A percentile compares a stretch with the other conserved stretches of the same genome.
These are phyloP conservation scores for Apodemus agrarius DNA, from an alignment of 2,797 vertebrate species.

Conservation along the genomic window DNA sequence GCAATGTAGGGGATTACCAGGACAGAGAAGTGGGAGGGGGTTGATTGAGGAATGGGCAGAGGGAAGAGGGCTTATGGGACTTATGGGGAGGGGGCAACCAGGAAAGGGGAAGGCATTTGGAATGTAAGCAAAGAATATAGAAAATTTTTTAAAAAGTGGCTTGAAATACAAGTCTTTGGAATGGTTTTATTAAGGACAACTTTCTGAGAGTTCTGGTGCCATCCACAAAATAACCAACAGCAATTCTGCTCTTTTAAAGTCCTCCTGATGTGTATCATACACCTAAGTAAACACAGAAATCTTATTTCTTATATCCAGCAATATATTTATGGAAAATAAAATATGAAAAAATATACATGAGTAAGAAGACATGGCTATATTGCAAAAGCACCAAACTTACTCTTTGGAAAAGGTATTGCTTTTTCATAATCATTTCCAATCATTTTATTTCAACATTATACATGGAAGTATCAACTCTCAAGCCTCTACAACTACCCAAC, in stretches of 20 bases:
- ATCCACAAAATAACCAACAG: conserved; percentile 53
- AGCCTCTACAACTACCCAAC: conserved; percentile 23
- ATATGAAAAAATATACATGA: conserved; percentile 55
- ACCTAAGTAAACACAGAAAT: conserved; percentile 49
- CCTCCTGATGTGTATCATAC: conserved; percentile 24
- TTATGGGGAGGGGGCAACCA: too few relatives aligned
- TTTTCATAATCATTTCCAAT: conserved; percentile 42
- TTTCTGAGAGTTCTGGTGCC: background rate
- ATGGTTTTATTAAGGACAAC: conserved; percentile 53
- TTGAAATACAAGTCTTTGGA: conserved; percentile 54
- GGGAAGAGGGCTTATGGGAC: too few relatives aligned
- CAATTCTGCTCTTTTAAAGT: conserved; percentile 52
- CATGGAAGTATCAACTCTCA: conserved; percentile 30
- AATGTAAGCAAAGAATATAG: too few relatives aligned
- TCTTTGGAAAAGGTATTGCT: conserved; percentile 24
- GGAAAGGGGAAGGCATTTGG: too few relatives aligned
- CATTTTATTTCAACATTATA: background rate
- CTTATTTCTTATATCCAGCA: conserved; percentile 12
- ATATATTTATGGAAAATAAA: conserved; percentile 52
- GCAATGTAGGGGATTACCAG: too few relatives aligned
- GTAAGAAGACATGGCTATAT: background rate
- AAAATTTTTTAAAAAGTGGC: background rate
- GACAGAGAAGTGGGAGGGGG: too few relatives aligned
- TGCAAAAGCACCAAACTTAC: conserved; percentile 28
- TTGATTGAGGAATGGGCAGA: too few relatives aligned